Evolutionary conservation across 2,113 vertebrate species (phyloP).

Genomic region (Craseonycteris thonglongyai): DNA sequence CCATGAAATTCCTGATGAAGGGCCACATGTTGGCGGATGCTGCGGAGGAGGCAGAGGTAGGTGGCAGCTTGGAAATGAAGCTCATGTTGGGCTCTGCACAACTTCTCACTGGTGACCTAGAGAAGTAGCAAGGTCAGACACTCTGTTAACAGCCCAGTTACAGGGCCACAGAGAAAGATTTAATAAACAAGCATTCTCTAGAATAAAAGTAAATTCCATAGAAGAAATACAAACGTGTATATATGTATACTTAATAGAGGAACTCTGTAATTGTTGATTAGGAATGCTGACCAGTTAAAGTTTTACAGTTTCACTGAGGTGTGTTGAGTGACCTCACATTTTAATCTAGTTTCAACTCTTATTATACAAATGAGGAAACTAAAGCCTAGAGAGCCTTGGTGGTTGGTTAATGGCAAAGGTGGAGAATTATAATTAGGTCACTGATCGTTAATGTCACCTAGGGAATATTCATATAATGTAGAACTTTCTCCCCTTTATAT

Average conservation of each 20-base stretch:
- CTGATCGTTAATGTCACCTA: neutral
- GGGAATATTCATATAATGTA: neutral
- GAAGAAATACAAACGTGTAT: neutral
- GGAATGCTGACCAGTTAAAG: neutral
- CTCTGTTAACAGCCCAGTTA: neutral
- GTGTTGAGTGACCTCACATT: neutral
- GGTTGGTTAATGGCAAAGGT: neutral
- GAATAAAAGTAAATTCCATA: neutral
- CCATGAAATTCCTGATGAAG: conserved; percentile 90
- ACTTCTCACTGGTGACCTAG: conserved; percentile 89
- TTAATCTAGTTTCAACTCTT: neutral
- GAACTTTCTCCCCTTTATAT: neutral
- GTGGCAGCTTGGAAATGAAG: conserved; percentile 89
- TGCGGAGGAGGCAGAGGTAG: conserved; percentile 90
- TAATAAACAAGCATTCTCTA: neutral
- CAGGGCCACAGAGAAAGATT: neutral
- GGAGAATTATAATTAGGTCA: neutral
- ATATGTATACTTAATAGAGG: neutral
- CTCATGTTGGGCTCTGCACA: conserved; percentile 91
- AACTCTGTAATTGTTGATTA: neutral
- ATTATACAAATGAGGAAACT: neutral
- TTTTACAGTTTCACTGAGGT: neutral
- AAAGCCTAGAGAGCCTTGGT: neutral
- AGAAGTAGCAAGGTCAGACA: neutral
- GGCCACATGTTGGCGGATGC: conserved; percentile 82